phyloP scores from a whole-genome alignment of 1,140 invertebrate species.

The Gerris buenoi region DNA sequence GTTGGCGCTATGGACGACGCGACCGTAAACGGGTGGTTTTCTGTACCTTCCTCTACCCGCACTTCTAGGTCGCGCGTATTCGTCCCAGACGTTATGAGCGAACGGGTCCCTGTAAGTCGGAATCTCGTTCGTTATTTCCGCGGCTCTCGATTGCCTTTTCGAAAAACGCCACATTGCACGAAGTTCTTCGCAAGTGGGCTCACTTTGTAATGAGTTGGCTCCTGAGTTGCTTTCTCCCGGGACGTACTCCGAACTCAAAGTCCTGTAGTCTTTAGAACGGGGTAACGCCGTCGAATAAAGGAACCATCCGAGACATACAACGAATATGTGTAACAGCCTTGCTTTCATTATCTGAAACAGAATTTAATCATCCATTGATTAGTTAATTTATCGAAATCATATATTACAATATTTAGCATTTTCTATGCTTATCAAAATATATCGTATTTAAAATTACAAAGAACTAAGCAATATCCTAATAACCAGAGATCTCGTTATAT shows the following conservation, averaged over 20 bases:
- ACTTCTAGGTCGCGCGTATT: constrained; percentile 13
- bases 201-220: constrained; percentile 31
- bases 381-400: too few relatives aligned
- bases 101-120: constrained; percentile 64
- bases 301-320: constrained; percentile 14
- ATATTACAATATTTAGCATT: too few relatives aligned
- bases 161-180: constrained; percentile 83
- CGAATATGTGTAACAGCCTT: constrained; percentile 14
- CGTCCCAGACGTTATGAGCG: constrained; percentile 60
- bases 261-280: constrained; percentile 11
- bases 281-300: constrained; percentile 13
- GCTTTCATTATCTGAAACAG: constrained; percentile 14
- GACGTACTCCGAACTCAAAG: constrained; percentile 6
- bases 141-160: constrained; percentile 68
- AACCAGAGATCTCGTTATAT: too few relatives aligned
- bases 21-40: constrained; percentile 38
- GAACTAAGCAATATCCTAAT: too few relatives aligned
- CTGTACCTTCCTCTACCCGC: constrained; percentile 21
- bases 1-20: constrained; percentile 42
- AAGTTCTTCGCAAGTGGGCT: constrained; percentile 72
- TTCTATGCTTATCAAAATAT: too few relatives aligned
- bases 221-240: constrained; percentile 3
- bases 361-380: constrained; percentile 7
- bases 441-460: too few relatives aligned
- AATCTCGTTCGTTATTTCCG: constrained; percentile 70